Percentiles rank a stretch among this genome's conserved stretches.
phyloP scores from a whole-genome alignment of 2,797 vertebrate species.

The Avahi laniger region DNA sequence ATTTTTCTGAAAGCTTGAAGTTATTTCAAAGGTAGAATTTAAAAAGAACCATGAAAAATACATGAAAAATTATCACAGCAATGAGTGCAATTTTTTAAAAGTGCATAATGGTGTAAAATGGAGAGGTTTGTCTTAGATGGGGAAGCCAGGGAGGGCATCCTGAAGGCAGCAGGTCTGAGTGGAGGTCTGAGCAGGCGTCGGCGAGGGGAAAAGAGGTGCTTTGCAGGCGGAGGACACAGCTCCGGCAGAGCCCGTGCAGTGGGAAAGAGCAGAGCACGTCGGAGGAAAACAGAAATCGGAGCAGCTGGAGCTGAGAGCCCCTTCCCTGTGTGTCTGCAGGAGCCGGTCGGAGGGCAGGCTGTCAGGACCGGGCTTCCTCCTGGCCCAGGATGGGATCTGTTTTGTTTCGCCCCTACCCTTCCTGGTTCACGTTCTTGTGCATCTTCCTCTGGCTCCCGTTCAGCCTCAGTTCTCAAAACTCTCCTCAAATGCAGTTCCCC shows the following conservation, averaged over 20 bases:
- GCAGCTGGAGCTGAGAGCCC: background rate
- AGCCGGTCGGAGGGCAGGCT: background rate
- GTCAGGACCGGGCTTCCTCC: background rate
- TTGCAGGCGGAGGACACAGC: background rate
- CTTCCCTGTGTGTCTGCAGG: background rate
- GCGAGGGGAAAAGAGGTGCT: background rate
- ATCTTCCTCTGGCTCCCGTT: background rate
- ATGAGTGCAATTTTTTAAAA: background rate
- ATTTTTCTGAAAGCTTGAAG: background rate
- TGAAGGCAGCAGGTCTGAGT: background rate
- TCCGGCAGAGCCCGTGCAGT: background rate
- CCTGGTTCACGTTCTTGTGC: background rate
- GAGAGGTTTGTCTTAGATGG: background rate
- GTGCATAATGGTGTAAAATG: background rate
- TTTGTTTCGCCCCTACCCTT: background rate
- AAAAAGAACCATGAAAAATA: background rate
- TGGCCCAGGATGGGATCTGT: background rate
- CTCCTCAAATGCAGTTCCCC: background rate
- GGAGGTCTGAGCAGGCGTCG: background rate
- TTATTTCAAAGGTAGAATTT: slow-evolving; percentile 31
- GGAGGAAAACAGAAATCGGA: background rate
- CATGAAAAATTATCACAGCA: background rate
- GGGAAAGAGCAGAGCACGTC: background rate
- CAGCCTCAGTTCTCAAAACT: background rate
- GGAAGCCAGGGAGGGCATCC: background rate